Conservation (phyloP, 2,888 invertebrate genomes). For the Gryllus longicercus region DNA sequence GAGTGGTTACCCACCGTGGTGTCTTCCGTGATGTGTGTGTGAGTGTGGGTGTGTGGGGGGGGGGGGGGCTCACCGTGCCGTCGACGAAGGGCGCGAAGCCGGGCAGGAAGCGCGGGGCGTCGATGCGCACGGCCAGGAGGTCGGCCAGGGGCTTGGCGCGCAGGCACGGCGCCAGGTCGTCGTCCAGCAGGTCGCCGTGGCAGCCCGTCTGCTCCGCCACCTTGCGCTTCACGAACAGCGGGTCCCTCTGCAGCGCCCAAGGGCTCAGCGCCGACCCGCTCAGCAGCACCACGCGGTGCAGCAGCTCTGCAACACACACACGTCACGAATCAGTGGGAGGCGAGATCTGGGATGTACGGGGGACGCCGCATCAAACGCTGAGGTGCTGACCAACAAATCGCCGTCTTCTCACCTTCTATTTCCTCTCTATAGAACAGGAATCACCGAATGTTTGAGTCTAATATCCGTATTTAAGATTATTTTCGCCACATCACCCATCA, state of each 20-base stretch:
- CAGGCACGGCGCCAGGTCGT: conserved; percentile 81
- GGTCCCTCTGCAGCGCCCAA: conserved; percentile 86
- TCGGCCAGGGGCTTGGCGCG: conserved; percentile 73
- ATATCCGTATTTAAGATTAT: too few species aligned
- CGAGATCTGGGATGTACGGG: not conserved
- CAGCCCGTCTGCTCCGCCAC: conserved; percentile 82
- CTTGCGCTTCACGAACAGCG: conserved; percentile 71
- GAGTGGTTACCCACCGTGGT: too few species aligned
- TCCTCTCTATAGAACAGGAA: too few species aligned
- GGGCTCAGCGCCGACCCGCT: conserved; percentile 89
- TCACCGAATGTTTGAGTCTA: too few species aligned
- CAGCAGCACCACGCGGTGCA: conserved; percentile 81
- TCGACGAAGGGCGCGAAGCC: conserved; percentile 95
- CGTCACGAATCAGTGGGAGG: not conserved
- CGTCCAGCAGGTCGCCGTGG: conserved; percentile 74
- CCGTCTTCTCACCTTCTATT: not conserved
- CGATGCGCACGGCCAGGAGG: conserved; percentile 68
- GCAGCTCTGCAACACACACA: conserved; percentile 60
- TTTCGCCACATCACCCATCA: too few species aligned
- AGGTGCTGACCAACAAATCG: not conserved
- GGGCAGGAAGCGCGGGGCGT: conserved; percentile 77
- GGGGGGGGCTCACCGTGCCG: conserved; percentile 73
- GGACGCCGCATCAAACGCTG: not conserved
- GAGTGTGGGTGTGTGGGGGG: conserved; percentile 26
- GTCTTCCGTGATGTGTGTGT: too few species aligned